Evolutionary conservation across 1,140 invertebrate genomes (phyloP).

Genomic region (Drosophila kikkawai): DNA sequence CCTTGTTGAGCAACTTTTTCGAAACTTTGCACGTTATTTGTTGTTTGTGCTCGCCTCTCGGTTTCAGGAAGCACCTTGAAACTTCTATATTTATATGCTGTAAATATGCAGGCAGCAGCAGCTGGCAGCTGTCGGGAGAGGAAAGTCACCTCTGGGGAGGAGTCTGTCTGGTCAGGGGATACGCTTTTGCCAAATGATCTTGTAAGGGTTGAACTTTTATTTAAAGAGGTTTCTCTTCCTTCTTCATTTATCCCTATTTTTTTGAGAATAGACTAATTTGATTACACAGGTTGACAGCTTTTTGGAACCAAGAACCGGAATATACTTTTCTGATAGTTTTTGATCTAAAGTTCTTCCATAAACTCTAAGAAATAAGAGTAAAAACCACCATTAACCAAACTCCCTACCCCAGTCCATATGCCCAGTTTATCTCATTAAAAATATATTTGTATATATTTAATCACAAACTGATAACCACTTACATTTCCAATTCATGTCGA

Average conservation of each 20-base stretch:
- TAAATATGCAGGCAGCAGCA: slow-evolving; percentile 41
- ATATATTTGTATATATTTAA: background rate
- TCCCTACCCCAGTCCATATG: background rate
- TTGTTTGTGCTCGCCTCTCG: slow-evolving; percentile 28
- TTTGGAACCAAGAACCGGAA: no score
- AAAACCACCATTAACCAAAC: background rate
- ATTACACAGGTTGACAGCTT: no score
- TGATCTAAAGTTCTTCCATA: no score
- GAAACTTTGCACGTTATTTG: slow-evolving; percentile 52
- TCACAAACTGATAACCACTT: slow-evolving; percentile 48
- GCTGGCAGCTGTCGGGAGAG: slow-evolving; percentile 40
- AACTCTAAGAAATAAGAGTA: background rate
- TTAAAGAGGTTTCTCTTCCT: background rate
- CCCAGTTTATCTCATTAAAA: slow-evolving; percentile 4
- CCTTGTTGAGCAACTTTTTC: slow-evolving; percentile 74
- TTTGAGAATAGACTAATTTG: no score
- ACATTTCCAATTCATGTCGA: slow-evolving; percentile 28
- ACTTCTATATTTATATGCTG: slow-evolving; percentile 78
- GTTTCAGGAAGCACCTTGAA: slow-evolving; percentile 80
- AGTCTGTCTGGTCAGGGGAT: slow-evolving; percentile 3
- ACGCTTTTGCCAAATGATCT: background rate
- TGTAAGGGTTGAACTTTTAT: background rate
- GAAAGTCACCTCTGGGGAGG: slow-evolving; percentile 19
- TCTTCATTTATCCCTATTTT: no score
- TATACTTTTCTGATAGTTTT: no score